phyloP scores from a whole-genome alignment of 2,888 invertebrate genomes.

The Idaea aversata region DNA sequence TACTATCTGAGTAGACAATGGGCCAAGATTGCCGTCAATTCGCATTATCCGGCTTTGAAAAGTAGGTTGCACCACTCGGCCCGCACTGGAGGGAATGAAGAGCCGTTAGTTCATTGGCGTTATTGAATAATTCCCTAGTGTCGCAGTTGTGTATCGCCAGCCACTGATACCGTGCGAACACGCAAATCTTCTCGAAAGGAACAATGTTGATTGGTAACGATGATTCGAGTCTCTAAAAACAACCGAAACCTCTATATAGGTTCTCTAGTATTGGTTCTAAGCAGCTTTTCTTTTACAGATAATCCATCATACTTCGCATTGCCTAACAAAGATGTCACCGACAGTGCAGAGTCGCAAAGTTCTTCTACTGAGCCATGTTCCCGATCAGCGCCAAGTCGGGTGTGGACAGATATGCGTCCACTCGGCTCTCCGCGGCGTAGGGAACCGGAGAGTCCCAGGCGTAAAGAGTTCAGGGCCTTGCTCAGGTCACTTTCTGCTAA shows the following conservation, averaged over 20 bases:
- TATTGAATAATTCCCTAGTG: constrained; percentile 76
- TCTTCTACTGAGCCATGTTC: constrained; percentile 80
- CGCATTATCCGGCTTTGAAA: constrained; percentile 76
- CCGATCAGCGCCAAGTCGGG: constrained; percentile 84
- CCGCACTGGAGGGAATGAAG: constrained; percentile 69
- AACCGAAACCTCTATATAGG: not conserved
- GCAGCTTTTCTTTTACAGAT: constrained; percentile 77
- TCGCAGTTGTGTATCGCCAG: constrained; percentile 43
- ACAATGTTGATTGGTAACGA: constrained; percentile 47
- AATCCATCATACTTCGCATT: constrained; percentile 89
- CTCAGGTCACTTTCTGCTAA: constrained; percentile 84
- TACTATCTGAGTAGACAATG: constrained; percentile 53
- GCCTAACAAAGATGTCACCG: constrained; percentile 73
- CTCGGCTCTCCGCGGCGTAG: constrained; percentile 61
- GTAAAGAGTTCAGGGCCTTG: constrained; percentile 80
- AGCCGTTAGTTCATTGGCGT: constrained; percentile 75
- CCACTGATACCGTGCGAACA: constrained; percentile 38
- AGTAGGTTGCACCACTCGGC: constrained; percentile 69
- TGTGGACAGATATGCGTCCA: constrained; percentile 73
- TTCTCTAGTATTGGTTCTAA: constrained; percentile 6
- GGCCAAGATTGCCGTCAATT: constrained; percentile 76
- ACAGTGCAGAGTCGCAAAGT: constrained; percentile 47
- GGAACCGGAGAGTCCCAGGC: constrained; percentile 68
- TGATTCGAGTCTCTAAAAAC: not conserved
- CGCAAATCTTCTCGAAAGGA: constrained; percentile 13